A percentile compares a stretch with the other conserved stretches of the same genome.
Conservation (phyloP, 2,113 vertebrate species). For the Australoheros scitulus region DNA sequence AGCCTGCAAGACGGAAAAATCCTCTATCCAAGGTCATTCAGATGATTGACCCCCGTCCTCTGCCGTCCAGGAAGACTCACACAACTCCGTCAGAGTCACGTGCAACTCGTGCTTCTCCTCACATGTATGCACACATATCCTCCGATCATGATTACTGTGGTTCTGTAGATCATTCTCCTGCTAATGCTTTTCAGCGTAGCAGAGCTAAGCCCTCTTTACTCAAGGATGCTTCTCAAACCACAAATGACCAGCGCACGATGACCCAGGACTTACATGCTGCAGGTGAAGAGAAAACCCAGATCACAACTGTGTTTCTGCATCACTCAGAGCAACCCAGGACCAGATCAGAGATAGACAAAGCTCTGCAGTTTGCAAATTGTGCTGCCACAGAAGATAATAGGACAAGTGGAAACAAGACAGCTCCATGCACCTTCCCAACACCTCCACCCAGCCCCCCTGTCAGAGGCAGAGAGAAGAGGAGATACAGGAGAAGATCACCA, state of each 20-base stretch:
- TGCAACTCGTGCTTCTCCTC: neutral
- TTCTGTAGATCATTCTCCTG: slow-evolving; percentile 13
- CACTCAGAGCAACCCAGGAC: neutral
- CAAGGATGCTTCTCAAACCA: neutral
- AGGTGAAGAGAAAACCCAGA: neutral
- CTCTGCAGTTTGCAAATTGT: neutral
- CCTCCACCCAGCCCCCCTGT: slow-evolving; percentile 75
- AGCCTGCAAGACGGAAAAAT: slow-evolving; percentile 44
- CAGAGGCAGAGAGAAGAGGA: slow-evolving; percentile 66
- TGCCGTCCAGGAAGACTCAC: slow-evolving; percentile 65
- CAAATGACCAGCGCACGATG: neutral
- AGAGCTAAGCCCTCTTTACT: neutral
- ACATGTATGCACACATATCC: neutral
- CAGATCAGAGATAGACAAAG: slow-evolving; percentile 10
- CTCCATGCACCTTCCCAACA: slow-evolving; percentile 64
- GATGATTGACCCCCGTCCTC: slow-evolving; percentile 81
- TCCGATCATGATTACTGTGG: slow-evolving; percentile 79
- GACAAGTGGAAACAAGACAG: neutral
- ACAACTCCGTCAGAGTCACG: neutral
- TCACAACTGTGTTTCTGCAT: neutral
- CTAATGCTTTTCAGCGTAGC: neutral
- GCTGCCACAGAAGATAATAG: neutral
- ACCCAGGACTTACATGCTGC: neutral
- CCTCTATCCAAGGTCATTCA: slow-evolving; percentile 68
- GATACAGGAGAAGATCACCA: slow-evolving; percentile 80